phyloP scores from a whole-genome alignment of 2,888 invertebrate genomes.

The Anthrax anthrax region DNA sequence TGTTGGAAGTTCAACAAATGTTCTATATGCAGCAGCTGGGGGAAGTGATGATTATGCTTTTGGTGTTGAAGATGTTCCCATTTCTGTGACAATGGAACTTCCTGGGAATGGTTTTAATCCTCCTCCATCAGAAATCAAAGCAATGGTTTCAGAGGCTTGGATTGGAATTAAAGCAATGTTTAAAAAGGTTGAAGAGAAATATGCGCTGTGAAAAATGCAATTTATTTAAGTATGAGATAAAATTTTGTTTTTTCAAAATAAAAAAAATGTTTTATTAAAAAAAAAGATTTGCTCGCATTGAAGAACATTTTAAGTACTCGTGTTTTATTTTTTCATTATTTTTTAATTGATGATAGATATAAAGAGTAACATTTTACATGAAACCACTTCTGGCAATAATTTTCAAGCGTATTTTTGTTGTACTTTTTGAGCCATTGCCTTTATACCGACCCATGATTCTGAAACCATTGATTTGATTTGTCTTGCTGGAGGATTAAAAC shows the following conservation, averaged over 20 bases:
- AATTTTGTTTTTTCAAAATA: too few relatives aligned
- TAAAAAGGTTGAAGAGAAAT: slow-evolving; percentile 21
- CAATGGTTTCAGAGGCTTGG: slow-evolving; percentile 46
- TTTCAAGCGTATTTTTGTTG: slow-evolving; percentile 27
- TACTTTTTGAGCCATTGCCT: slow-evolving; percentile 25
- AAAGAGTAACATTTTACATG: too few relatives aligned
- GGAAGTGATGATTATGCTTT: slow-evolving; percentile 53
- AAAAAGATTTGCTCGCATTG: too few relatives aligned
- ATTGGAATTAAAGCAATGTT: slow-evolving; percentile 30
- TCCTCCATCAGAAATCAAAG: slow-evolving; percentile 39
- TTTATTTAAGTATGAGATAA: too few relatives aligned
- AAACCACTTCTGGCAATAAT: too few relatives aligned
- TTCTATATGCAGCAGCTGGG: slow-evolving; percentile 40
- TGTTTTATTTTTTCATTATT: too few relatives aligned
- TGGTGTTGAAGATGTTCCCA: slow-evolving; percentile 38
- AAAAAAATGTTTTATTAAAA: too few relatives aligned
- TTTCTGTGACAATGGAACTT: slow-evolving; percentile 49
- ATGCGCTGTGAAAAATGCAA: too few relatives aligned
- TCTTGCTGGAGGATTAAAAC: slow-evolving; percentile 43
- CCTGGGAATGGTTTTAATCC: slow-evolving; percentile 47
- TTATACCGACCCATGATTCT: slow-evolving; percentile 42
- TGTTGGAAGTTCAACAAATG: slow-evolving; percentile 37
- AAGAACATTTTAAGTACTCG: too few relatives aligned
- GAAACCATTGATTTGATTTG: slow-evolving; percentile 40
- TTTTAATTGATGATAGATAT: too few relatives aligned